These are phyloP conservation scores for Chloroclystis v-ata DNA, from an alignment of 2,888 invertebrate species.

Conservation along the genomic window DNA sequence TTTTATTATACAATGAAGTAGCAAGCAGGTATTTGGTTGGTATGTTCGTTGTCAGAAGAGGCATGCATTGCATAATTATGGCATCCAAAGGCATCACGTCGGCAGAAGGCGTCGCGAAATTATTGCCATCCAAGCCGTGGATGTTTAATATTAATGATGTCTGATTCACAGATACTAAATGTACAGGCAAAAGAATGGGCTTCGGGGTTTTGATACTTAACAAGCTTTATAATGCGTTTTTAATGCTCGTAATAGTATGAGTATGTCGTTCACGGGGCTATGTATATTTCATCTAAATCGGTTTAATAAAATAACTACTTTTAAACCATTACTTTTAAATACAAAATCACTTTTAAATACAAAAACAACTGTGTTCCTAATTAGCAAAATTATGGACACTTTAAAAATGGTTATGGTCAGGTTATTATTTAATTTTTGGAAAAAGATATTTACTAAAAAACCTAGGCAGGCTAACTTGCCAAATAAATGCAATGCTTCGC, in stretches of 20 bases:
- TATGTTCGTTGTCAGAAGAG: slow-evolving; percentile 19
- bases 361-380: background rate
- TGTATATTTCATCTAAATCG: too few relatives aligned
- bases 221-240: background rate
- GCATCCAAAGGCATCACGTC: slow-evolving; percentile 21
- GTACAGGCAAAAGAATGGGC: background rate
- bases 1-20: slow-evolving; percentile 15
- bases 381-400: too few relatives aligned
- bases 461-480: slow-evolving; percentile 31
- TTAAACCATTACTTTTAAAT: too few relatives aligned
- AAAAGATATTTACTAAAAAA: too few relatives aligned
- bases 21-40: slow-evolving; percentile 1
- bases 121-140: slow-evolving; percentile 34
- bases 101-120: slow-evolving; percentile 32
- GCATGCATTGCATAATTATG: slow-evolving; percentile 41
- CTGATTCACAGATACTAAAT: background rate
- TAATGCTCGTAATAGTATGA: too few relatives aligned
- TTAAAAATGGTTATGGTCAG: too few relatives aligned
- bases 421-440: too few relatives aligned
- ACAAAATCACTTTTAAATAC: too few relatives aligned
- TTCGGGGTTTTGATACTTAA: background rate
- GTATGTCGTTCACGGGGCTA: too few relatives aligned
- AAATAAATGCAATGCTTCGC: slow-evolving; percentile 49
- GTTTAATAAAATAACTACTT: too few relatives aligned
- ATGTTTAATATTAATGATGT: slow-evolving; percentile 3